Conservation (phyloP, 2,797 vertebrate species). For the Clarias platycephalus region DNA sequence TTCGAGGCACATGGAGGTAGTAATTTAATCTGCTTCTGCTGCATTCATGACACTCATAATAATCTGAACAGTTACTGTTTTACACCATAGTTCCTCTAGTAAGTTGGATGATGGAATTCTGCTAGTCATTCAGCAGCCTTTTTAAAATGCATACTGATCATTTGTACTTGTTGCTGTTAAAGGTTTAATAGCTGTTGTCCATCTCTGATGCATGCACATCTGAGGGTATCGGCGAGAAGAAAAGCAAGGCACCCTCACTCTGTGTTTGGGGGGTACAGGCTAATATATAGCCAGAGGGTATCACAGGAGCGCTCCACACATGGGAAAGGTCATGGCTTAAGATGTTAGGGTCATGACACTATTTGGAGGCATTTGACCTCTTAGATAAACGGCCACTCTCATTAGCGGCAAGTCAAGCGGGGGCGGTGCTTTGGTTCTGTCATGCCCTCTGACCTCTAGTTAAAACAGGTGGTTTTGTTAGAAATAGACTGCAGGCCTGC, state of each 20-base stretch:
- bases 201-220: neutral
- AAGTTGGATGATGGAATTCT: neutral
- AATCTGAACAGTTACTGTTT: neutral
- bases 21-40: slow-evolving; percentile 67
- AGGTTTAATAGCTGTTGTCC: neutral
- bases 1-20: slow-evolving; percentile 47
- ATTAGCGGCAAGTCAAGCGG: slow-evolving; percentile 88
- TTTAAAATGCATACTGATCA: neutral
- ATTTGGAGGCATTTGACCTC: slow-evolving; percentile 90
- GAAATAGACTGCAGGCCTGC: slow-evolving; percentile 21
- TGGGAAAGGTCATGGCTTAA: slow-evolving; percentile 87
- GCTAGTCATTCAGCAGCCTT: neutral
- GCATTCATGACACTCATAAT: neutral
- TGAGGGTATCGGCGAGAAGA: neutral
- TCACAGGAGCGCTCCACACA: slow-evolving; percentile 84
- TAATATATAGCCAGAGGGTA: slow-evolving; percentile 85
- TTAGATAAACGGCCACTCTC: slow-evolving; percentile 90
- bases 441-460: slow-evolving; percentile 63
- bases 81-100: neutral
- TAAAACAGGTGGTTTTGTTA: slow-evolving; percentile 58
- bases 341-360: slow-evolving; percentile 86
- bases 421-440: slow-evolving; percentile 66
- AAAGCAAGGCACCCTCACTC: slow-evolving; percentile 2
- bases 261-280: slow-evolving; percentile 41
- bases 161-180: neutral